Percentiles rank a stretch among this genome's conserved stretches.
phyloP scores from a whole-genome alignment of 2,797 vertebrate genomes.

The Coendou prehensilis region DNA sequence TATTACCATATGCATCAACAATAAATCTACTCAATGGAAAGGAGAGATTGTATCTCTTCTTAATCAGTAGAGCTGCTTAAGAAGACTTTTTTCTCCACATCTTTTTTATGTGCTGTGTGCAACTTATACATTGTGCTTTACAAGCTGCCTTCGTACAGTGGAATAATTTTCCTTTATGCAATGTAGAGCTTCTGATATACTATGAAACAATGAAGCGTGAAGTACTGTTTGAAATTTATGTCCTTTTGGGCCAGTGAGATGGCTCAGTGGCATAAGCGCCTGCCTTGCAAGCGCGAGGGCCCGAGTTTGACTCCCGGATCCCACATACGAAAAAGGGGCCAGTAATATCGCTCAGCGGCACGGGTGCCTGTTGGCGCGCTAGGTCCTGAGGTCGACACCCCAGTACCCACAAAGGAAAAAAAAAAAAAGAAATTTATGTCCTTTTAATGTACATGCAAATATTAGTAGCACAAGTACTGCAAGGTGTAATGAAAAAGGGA shows the following conservation, averaged over 20 bases:
- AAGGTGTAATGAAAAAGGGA: neutral
- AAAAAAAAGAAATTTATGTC: conserved; percentile 25
- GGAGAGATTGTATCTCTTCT: neutral
- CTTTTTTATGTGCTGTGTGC: neutral
- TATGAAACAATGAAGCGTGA: conserved; percentile 14
- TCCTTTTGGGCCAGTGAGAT: too few species aligned
- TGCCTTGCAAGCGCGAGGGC: too few species aligned
- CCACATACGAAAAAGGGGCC: too few species aligned
- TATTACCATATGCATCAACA: neutral
- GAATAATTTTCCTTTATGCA: neutral
- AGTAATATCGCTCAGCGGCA: too few species aligned
- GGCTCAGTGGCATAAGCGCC: too few species aligned
- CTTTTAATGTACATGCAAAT: neutral
- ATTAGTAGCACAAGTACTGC: neutral
- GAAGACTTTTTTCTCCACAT: neutral
- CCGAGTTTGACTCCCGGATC: too few species aligned
- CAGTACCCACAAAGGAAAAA: too few species aligned
- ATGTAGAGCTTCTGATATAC: neutral
- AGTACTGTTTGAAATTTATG: conserved; percentile 20
- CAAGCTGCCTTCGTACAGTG: neutral
- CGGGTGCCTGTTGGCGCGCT: too few species aligned
- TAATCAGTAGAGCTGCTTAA: conserved; percentile 4
- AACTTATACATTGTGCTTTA: conserved; percentile 38
- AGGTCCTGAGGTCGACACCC: too few species aligned
- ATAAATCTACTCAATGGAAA: conserved; percentile 16